Conservation (phyloP, 2,113 vertebrate genomes). For the Prionailurus bengalensis region DNA sequence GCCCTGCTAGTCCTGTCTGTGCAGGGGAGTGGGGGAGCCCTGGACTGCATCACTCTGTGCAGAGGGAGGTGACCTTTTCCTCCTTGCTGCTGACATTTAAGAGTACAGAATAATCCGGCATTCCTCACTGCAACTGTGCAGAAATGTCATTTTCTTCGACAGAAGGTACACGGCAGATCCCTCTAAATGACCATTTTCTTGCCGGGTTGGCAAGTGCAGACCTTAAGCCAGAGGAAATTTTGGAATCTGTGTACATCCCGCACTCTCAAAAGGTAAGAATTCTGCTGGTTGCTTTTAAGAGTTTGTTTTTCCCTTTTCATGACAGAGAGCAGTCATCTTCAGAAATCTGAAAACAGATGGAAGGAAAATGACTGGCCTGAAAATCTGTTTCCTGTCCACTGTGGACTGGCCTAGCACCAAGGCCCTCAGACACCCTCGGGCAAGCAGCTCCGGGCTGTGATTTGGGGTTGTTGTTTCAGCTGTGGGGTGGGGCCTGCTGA, state of each 20-base stretch:
- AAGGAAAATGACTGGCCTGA: background rate
- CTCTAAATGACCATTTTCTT: slow-evolving; percentile 89
- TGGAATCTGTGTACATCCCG: slow-evolving; percentile 90
- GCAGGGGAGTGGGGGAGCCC: fast-evolving
- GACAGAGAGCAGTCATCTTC: background rate
- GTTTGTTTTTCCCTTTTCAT: background rate
- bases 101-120: background rate
- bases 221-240: slow-evolving; percentile 88
- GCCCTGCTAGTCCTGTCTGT: background rate
- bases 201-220: slow-evolving; percentile 86
- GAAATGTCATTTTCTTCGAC: slow-evolving; percentile 71
- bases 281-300: background rate
- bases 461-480: slow-evolving; percentile 4
- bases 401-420: background rate
- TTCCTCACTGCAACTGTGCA: background rate
- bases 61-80: background rate
- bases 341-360: slow-evolving; percentile 9
- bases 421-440: background rate
- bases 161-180: slow-evolving; percentile 85
- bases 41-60: background rate
- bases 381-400: background rate
- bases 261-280: slow-evolving; percentile 88
- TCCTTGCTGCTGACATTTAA: background rate
- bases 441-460: background rate
- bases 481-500: background rate